Conservation (phyloP, 2,888 invertebrate genomes). For the Synergus itoensis region DNA sequence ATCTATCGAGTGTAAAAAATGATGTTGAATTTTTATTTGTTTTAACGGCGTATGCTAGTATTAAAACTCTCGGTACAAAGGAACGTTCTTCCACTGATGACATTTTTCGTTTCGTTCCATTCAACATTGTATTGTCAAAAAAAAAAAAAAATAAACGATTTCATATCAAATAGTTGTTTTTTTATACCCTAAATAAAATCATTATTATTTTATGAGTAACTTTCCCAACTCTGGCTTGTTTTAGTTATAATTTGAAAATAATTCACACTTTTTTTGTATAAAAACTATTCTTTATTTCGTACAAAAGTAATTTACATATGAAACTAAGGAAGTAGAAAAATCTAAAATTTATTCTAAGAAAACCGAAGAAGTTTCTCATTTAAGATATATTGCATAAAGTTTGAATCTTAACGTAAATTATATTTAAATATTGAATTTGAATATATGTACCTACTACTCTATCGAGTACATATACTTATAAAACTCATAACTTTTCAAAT, state of each 20-base stretch:
- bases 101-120: constrained; percentile 18
- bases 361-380: neutral
- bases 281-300: constrained; percentile 15
- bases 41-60: neutral
- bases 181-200: too few species aligned
- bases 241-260: too few species aligned
- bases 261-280: neutral
- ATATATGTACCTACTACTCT: too few species aligned
- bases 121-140: neutral
- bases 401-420: neutral
- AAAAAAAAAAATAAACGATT: constrained; percentile 4
- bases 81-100: constrained; percentile 17
- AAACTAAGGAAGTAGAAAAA: neutral
- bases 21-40: neutral
- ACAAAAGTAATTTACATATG: neutral
- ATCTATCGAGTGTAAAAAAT: neutral
- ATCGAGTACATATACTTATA: neutral
- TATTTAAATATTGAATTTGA: neutral
- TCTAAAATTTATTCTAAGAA: neutral
- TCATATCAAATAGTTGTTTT: neutral
- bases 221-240: too few species aligned
- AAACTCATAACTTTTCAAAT: neutral
- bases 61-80: constrained; percentile 7
- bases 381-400: constrained; percentile 7
- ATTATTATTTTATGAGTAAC: too few species aligned